Base-by-base conservation (phyloP, 1,140 invertebrate species). In the Drosophila saltans region DNA sequence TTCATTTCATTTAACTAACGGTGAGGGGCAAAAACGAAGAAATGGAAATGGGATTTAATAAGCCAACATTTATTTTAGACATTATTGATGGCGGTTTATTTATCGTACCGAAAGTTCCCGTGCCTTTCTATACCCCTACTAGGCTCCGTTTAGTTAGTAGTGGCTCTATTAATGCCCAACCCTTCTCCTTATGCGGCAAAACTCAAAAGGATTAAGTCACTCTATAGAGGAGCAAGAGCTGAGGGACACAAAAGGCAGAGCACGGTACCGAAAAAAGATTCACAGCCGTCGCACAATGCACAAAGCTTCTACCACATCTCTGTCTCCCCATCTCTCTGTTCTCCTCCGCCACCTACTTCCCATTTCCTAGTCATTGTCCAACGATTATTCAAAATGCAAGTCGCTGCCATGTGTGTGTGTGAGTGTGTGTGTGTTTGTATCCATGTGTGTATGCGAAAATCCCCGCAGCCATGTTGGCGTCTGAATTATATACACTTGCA, bases 191-290 rank as follows among this genome's bases (percentile, higher is more conserved):
- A 84, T 91, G 88, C 88, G 88, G 88, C 88, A 90, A 83, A 90
- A 82, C 78, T 91, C 80, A 91, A 90, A 90, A 91, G 86, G 88
- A 91, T 91, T 91, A 90, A 83, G 72, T 78, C 78, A 69, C 57
- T 72, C 67, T 40, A 55, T 28, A 41, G n/a, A 56, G 7, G 6
- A 40, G 43, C 7, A 8, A 39, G 39, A 66, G 52, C 8, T 24
- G 55, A 58, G 10, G 2, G 74, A 60, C 48, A 76, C 73, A 77
- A 86, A 73, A 69, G 80, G 69, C 66, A 58, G 59, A 61, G 45
- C 21, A 10, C 48, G 48, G 61, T 30, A 66, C 58, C 83, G 21
- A 80, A 83, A 36, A 85, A 86, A 78, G 76, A 86, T 88, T 88
- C 82, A 80, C 82, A 86, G 72, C 63, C 75, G 66, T 55, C 64